Percentiles rank a stretch among this genome's conserved stretches.
These are phyloP conservation scores for Limonius californicus DNA, from an alignment of 1,140 invertebrate species.

Conservation along the genomic window DNA sequence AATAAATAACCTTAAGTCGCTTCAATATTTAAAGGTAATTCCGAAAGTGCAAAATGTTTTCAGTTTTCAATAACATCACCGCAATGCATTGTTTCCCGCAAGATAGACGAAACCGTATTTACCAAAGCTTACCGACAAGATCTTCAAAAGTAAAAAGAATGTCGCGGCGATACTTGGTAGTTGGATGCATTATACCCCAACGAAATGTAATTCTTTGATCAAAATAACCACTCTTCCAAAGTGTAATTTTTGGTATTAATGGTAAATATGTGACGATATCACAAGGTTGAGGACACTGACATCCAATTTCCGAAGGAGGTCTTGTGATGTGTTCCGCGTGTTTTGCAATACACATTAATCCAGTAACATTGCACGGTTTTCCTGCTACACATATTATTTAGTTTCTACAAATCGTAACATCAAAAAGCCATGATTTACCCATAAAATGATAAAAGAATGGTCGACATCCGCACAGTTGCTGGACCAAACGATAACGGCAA, in stretches of 20 bases:
- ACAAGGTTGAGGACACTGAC: conserved; percentile 54
- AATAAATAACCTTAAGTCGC: too few species aligned
- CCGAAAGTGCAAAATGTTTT: too few species aligned
- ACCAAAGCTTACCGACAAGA: too few species aligned
- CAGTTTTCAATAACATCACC: too few species aligned
- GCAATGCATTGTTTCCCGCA: too few species aligned
- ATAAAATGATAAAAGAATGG: conserved; percentile 55
- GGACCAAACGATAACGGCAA: conserved; percentile 49
- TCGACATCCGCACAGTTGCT: conserved; percentile 51
- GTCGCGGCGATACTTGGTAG: conserved; percentile 51
- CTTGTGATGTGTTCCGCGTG: conserved; percentile 51
- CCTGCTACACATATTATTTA: conserved; percentile 47
- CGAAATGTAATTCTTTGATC: conserved; percentile 39
- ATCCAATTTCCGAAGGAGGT: conserved; percentile 53
- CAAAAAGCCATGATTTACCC: conserved; percentile 34
- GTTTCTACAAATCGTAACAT: too few species aligned
- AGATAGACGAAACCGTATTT: too few species aligned
- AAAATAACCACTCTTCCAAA: conserved; percentile 40
- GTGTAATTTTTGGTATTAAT: conserved; percentile 51
- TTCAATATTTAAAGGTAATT: too few species aligned
- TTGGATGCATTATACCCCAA: conserved; percentile 46
- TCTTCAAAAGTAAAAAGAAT: conserved; percentile 58
- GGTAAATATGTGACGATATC: conserved; percentile 53
- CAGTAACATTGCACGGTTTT: conserved; percentile 51
- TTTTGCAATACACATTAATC: conserved; percentile 52